Base-by-base conservation (phyloP, 2,797 vertebrate genomes). In the Stomatorhinus walkeri region DNA sequence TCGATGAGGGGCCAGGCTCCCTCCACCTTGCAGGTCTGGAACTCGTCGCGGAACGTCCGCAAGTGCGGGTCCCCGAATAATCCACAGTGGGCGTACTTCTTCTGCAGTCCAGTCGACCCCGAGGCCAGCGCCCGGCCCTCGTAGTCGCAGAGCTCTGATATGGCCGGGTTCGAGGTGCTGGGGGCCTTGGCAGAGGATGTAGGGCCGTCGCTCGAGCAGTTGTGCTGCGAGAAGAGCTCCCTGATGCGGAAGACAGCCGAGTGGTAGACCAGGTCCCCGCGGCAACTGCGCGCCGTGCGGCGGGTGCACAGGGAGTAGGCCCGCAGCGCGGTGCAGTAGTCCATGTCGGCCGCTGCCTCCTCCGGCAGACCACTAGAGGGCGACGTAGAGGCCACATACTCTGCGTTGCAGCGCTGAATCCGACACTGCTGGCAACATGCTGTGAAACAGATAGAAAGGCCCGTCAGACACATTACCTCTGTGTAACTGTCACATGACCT, bases 1-100 rank as follows among this genome's bases (percentile, higher is more conserved):
- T 97, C 96, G 0, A 97, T 96, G 87, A 97, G 94, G 7, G 96
- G 96, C 96, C 96, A 97, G 40, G 96, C 96, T 88, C 96, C 96
- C 87, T 96, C 96, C 88, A 97, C 96, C 90, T 96, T 95, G 91
- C 96, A 96, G 16, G 96, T 97, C 94, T 97, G 96, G 93, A 97
- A 97, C 93, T 96, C 96, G 2, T 97, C 95, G 32, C 95, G 94
- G 91, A 97, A 97, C 3, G 96, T 97, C 92, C 96, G 93, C 91
- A 97, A 93, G 90, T 97, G 96, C 0, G 96, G 96, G 92, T 97
- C 96, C 28, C 96, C 96, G 4, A 97, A 97, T 93, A 97, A 94
- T 93, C 96, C 96, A 92, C 96, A 97, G 93, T 96, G 96, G 87
- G 95, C 95, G 9, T 96, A 96, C 90, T 95, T 96, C 92, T 95